A percentile compares a stretch with the other conserved stretches of the same genome.
Evolutionary conservation across 30 jellyfish, hydroid and myxozoan genomes (phyloP).

Genomic region (Haliclystus octoradiatus): DNA sequence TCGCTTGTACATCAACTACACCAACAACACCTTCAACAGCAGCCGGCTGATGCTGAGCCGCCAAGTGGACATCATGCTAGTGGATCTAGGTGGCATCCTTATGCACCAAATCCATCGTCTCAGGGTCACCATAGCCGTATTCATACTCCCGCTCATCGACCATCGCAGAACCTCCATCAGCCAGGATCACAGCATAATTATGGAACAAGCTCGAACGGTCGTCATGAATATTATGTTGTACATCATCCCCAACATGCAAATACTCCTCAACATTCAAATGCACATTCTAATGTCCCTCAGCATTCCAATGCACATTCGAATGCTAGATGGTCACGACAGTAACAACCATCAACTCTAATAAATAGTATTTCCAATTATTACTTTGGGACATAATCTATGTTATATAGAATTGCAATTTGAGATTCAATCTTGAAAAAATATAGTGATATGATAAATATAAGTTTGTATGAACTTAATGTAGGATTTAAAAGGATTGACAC

Average conservation of each 20-base stretch:
- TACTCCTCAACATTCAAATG: too few relatives aligned
- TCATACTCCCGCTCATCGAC: conserved; percentile 55
- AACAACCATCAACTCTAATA: neutral
- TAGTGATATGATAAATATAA: too few relatives aligned
- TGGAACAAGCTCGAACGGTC: conserved; percentile 42
- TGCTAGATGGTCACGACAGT: neutral
- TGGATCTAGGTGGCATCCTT: conserved; percentile 92
- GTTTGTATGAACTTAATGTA: too few relatives aligned
- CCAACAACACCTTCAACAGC: conserved; percentile 96
- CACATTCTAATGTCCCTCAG: too few relatives aligned
- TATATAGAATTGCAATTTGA: too few relatives aligned
- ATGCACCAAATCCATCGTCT: conserved; percentile 48
- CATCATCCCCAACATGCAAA: conserved; percentile 98
- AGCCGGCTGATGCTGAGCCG: conserved; percentile 58
- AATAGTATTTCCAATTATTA: neutral
- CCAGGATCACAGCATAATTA: neutral
- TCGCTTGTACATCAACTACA: conserved; percentile 94
- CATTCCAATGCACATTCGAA: too few relatives aligned
- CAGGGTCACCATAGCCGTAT: conserved; percentile 64
- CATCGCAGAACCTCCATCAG: conserved; percentile 30
- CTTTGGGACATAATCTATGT: too few relatives aligned
- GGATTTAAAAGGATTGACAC: too few relatives aligned
- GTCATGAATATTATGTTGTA: conserved; percentile 92
- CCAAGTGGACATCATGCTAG: conserved; percentile 45
- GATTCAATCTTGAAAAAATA: too few relatives aligned